Conservation (phyloP, 2,113 vertebrate species). For the Ursus arctos region DNA sequence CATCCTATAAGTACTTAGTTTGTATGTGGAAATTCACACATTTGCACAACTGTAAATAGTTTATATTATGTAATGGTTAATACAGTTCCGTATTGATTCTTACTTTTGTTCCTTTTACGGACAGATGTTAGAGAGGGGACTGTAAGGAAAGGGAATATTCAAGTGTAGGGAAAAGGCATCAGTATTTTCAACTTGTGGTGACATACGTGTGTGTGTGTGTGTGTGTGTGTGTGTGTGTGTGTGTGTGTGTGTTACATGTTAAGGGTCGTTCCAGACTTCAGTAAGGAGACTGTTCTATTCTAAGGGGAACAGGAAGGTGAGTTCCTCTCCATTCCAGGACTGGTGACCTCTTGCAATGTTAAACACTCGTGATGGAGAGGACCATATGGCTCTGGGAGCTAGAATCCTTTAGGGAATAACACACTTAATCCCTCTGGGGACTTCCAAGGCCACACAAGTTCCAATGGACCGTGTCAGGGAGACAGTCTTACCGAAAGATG, state of each 20-base stretch:
- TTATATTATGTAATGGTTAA: background rate
- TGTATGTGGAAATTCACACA: background rate
- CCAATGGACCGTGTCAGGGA: background rate
- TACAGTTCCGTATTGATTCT: background rate
- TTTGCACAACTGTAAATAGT: background rate
- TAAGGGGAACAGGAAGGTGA: background rate
- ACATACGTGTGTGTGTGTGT: background rate
- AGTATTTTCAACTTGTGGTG: background rate
- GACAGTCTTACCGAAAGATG: slow-evolving; percentile 89
- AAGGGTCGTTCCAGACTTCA: background rate
- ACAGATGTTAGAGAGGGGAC: slow-evolving; percentile 2
- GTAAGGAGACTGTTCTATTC: background rate
- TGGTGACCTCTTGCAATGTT: background rate
- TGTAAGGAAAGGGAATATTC: background rate
- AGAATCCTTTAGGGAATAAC: background rate
- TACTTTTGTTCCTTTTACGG: background rate
- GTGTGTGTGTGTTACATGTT: background rate
- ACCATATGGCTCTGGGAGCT: background rate
- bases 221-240: background rate
- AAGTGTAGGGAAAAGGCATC: background rate
- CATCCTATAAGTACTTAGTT: background rate
- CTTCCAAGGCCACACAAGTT: background rate
- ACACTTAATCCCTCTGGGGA: background rate
- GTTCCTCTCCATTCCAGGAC: background rate
- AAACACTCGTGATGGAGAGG: background rate